Conservation (phyloP, 1,140 invertebrate species). For the Caenorhabditis brenneri region DNA sequence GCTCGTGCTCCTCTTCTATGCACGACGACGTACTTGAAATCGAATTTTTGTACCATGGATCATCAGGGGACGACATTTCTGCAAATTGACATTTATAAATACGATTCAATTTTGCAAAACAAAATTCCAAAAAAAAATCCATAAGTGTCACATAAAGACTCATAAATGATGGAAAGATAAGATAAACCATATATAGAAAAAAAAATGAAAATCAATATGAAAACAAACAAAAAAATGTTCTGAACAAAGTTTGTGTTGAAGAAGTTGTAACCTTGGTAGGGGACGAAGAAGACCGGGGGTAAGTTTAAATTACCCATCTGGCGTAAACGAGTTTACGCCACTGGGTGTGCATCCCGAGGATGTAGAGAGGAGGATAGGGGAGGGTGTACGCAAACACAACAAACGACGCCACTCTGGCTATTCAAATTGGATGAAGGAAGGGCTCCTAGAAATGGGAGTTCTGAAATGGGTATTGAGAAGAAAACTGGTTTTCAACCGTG, state of each 20-base stretch:
- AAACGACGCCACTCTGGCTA: background rate
- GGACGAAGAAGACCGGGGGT: too few relatives aligned
- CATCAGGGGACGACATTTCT: background rate
- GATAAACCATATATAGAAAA: background rate
- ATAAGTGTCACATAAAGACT: too few relatives aligned
- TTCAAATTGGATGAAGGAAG: background rate
- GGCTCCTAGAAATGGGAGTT: too few relatives aligned
- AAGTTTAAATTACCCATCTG: background rate
- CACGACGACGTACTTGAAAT: conserved; percentile 4
- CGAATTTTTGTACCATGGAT: conserved; percentile 13
- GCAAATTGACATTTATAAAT: background rate
- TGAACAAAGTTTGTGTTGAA: too few relatives aligned
- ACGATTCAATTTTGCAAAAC: background rate
- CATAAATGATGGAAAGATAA: too few relatives aligned
- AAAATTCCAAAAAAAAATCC: background rate
- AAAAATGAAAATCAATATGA: background rate
- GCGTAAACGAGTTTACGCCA: background rate
- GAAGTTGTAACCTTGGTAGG: background rate
- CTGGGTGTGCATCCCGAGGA: background rate
- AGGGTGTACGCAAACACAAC: background rate
- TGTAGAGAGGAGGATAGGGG: background rate
- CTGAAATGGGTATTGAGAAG: too few relatives aligned
- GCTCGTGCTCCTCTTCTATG: conserved; percentile 22
- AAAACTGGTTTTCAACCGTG: too few relatives aligned
- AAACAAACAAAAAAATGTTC: background rate